Evolutionary conservation across 2,113 vertebrate species (phyloP).

Genomic region (Ceuthmochares aereus): DNA sequence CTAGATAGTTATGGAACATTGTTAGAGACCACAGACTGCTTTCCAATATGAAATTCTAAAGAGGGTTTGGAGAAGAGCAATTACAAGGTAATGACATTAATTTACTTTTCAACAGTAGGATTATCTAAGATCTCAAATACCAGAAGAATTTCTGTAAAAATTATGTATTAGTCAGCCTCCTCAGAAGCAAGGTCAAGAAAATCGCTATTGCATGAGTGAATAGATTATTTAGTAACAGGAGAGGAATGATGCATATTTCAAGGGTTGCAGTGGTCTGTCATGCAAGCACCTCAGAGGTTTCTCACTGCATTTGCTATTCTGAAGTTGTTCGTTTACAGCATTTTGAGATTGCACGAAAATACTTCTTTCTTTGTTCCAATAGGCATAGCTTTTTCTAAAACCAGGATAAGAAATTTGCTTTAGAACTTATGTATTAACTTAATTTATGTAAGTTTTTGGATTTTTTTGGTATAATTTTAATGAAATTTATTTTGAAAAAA

Average conservation of each 20-base stretch:
- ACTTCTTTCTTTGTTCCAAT: rapidly evolving
- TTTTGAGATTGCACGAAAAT: background rate
- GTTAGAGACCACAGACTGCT: background rate
- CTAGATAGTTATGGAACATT: background rate
- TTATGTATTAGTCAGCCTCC: background rate
- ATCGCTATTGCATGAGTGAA: background rate
- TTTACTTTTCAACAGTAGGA: background rate
- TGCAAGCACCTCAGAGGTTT: background rate
- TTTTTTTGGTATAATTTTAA: background rate
- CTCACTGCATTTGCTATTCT: background rate
- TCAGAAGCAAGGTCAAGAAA: background rate
- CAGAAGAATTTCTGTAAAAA: background rate
- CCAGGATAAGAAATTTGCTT: background rate
- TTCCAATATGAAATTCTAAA: background rate
- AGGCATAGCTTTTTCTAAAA: background rate
- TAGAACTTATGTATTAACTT: background rate
- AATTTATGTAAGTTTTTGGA: background rate
- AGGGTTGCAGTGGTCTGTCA: background rate
- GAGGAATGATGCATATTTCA: background rate
- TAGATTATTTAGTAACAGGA: background rate
- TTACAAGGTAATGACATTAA: background rate
- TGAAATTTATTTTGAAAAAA: background rate
- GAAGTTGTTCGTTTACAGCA: background rate
- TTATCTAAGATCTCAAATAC: background rate
- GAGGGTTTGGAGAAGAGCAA: background rate